phyloP scores from a whole-genome alignment of 2,888 invertebrate genomes.

The Sphaeridia pumilis region DNA sequence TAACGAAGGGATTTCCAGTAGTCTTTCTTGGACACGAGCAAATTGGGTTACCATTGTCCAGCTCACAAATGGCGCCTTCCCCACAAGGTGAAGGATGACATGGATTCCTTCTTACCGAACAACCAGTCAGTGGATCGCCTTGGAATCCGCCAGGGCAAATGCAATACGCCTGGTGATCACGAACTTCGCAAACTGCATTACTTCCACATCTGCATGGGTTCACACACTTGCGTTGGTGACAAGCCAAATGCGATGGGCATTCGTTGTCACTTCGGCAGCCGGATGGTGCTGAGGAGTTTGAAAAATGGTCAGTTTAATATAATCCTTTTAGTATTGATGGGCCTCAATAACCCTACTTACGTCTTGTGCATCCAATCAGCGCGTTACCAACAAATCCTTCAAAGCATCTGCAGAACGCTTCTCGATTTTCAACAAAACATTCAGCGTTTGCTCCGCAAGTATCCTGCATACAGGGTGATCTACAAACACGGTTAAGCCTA shows the following conservation, averaged over 20 bases:
- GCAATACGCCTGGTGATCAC: conserved; percentile 59
- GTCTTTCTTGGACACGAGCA: conserved; percentile 71
- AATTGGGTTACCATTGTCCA: conserved; percentile 50
- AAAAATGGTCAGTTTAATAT: neutral
- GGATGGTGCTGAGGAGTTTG: conserved; percentile 42
- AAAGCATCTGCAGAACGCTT: conserved; percentile 61
- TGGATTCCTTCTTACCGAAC: conserved; percentile 42
- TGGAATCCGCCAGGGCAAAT: conserved; percentile 66
- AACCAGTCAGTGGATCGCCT: conserved; percentile 49
- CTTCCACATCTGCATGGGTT: conserved; percentile 66
- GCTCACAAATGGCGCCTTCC: conserved; percentile 13
- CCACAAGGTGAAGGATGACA: conserved; percentile 34
- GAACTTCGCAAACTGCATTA: conserved; percentile 72
- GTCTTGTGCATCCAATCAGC: conserved; percentile 56
- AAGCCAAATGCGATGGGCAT: conserved; percentile 60
- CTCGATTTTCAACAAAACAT: conserved; percentile 63
- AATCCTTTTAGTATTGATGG: neutral
- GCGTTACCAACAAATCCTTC: conserved; percentile 65
- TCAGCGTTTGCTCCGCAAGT: conserved; percentile 69
- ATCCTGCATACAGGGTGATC: conserved; percentile 66
- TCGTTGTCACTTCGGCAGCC: conserved; percentile 66
- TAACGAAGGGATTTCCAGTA: conserved; percentile 80
- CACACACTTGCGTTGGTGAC: conserved; percentile 61
- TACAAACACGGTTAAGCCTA: conserved; percentile 67
- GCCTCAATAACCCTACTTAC: conserved; percentile 39